These are phyloP conservation scores for Drosophila neotestacea DNA, from an alignment of 2,888 invertebrate species.

Conservation along the genomic window DNA sequence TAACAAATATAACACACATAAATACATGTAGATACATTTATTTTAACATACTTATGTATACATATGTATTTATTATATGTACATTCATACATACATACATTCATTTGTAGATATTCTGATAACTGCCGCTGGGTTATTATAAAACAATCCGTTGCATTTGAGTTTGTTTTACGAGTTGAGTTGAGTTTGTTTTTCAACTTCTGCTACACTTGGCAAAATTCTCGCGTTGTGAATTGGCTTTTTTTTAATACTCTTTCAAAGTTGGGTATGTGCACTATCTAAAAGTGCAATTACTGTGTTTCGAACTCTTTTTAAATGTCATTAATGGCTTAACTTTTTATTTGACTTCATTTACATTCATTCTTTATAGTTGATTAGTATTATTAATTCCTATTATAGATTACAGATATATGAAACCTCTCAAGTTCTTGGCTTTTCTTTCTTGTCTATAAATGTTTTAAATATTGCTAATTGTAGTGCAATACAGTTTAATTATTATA, in stretches of 20 bases:
- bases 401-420: too few relatives aligned
- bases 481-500: neutral
- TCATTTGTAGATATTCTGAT: conserved; percentile 29
- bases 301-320: neutral
- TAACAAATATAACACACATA: conserved; percentile 37
- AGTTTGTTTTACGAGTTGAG: conserved; percentile 50
- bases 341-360: too few relatives aligned
- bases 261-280: conserved; percentile 4
- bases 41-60: neutral
- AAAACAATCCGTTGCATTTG: conserved; percentile 50
- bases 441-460: too few relatives aligned
- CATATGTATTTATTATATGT: neutral
- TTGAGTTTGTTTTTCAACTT: conserved; percentile 65
- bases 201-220: conserved; percentile 56
- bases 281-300: neutral
- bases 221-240: conserved; percentile 24
- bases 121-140: conserved; percentile 58
- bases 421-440: too few relatives aligned
- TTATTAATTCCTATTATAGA: too few relatives aligned
- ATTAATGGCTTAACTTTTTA: neutral
- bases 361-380: too few relatives aligned
- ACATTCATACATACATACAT: conserved; percentile 1
- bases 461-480: too few relatives aligned
- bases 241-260: conserved; percentile 6
- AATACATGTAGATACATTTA: conserved; percentile 17